Base-by-base conservation (phyloP, 2,797 vertebrate genomes). In the Mergus octosetaceus region DNA sequence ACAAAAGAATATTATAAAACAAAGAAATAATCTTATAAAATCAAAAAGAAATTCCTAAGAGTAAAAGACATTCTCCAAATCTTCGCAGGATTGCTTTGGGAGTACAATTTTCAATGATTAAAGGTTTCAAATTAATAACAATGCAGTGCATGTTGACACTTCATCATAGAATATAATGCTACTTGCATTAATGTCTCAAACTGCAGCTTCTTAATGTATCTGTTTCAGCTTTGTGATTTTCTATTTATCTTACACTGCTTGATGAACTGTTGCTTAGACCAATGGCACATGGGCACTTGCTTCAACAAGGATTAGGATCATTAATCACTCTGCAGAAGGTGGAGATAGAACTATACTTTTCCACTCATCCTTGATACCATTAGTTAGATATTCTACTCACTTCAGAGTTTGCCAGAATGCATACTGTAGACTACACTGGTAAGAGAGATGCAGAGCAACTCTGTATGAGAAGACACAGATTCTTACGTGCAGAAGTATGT, bases 61-160 rank as follows among this genome's bases (percentile, higher is more conserved):
- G 8, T 38, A 24, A 76, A 76, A 88, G 32, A 61, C 9, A 66
- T 70, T 57, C 45, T 86, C 60, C 30, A 62, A 5, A 81, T 87
- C 51, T 89, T 79, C 62, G 20, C 27, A 71, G 43, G 73, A 61
- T 11, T 78, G 54, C 43, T 84, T 71, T 81, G 39, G 19, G 62
- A 89, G 79, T 83, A 62, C 8, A 34, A 74, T 93, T 74, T 30
- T 70, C 8, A 60, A 22, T 75, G 51, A 73, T 89, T 90, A 65
- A 89, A 93, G 24, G 4, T 82, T 94, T 86, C 34, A 75, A 38
- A 76, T 75, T 81, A 85, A 73, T 85, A 70, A 47, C 22, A 66
- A 76, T 85, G 51, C 18, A 47, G 8, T 72, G 5, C 28, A 32
- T 47, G 6, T 87, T 87, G 60, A 49, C 19, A 41, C 22, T 85